Base-by-base conservation (phyloP, 2,113 vertebrate genomes). In the Actenoides hombroni region DNA sequence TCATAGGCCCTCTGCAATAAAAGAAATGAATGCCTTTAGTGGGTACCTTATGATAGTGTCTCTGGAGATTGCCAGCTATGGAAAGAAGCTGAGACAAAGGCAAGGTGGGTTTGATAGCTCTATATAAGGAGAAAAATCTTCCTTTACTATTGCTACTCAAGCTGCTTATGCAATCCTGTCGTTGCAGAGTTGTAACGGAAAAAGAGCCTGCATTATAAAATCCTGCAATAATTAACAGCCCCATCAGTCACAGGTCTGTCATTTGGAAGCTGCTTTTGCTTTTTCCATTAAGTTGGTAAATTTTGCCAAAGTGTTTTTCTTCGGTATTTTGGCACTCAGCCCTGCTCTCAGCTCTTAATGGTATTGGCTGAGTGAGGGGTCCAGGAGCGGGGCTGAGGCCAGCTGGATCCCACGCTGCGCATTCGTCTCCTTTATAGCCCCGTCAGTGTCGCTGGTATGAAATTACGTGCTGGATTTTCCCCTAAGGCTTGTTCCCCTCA, bases 211-310 rank as follows among this genome's bases (percentile, higher is more conserved):
- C 83, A 18, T 65, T 81, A 69, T 92, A 86, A 93, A 96, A 85
- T 42, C 69, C 79, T 51, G 77, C 76, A 33, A 68, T 92, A 95
- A 95, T 94, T 95, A 97, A 94, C 93, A 83, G 91, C 88, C 82
- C 88, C 92, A 90, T 96, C 94, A 88, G 51, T 93, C 93, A 71
- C 85, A 88, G 40, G 2, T 74, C 93, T 97, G 95, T 94, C 94
- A 92, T 95, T 97, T 96, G 91, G 92, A 96, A 97, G 88, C 92
- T 28, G 29, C 78, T 83, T 92, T 97, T 92, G 92, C 91, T 94
- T 97, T 97, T 97, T 97, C 97, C 97, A 97, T 95, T 97, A 96
- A 90, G 84, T 70, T 92, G 94, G 95, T 96, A 33, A 63, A 82
- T 83, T 94, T 95, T 95, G 97, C 96, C 95, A 96, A 95, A 96